These are phyloP conservation scores for Pseudomyrmex cubaensis DNA, from an alignment of 1,140 invertebrate genomes.

Conservation along the genomic window DNA sequence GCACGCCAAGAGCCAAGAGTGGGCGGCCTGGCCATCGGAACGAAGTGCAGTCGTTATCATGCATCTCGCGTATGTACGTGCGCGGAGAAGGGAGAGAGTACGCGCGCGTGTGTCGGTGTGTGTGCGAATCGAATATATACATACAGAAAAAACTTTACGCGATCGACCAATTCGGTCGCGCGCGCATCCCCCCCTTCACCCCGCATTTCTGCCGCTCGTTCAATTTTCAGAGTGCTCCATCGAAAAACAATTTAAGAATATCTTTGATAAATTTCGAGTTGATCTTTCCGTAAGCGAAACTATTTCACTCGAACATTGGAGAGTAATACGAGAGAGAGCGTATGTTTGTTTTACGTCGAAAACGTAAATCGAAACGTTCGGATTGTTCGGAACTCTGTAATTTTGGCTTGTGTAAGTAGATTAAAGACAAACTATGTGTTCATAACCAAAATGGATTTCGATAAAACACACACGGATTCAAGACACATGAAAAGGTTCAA, in stretches of 20 bases:
- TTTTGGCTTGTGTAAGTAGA: not conserved
- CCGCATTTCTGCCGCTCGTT: slow-evolving; percentile 15
- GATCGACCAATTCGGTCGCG: slow-evolving; percentile 37
- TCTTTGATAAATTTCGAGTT: slow-evolving; percentile 51
- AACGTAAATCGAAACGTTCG: too few relatives aligned
- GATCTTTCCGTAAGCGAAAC: slow-evolving; percentile 11
- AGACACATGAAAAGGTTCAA: not conserved
- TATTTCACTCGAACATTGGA: not conserved
- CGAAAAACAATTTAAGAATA: slow-evolving; percentile 51
- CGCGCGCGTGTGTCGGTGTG: not conserved
- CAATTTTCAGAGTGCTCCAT: slow-evolving; percentile 52
- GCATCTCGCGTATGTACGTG: slow-evolving; percentile 44
- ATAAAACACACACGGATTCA: too few relatives aligned
- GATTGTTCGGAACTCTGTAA: too few relatives aligned
- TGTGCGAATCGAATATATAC: not conserved
- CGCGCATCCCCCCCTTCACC: not conserved
- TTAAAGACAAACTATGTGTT: slow-evolving; percentile 9
- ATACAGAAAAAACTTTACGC: slow-evolving; percentile 17
- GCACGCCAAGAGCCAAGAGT: slow-evolving; percentile 5
- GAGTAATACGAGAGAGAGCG: not conserved
- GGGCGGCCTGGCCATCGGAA: slow-evolving; percentile 39
- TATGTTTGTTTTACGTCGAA: too few relatives aligned
- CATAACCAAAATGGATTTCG: too few relatives aligned
- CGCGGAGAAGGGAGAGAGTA: not conserved
- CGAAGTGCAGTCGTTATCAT: slow-evolving; percentile 54